These are phyloP conservation scores for Rhimphoctona megacephalus DNA, from an alignment of 2,888 invertebrate species.

Conservation along the genomic window DNA sequence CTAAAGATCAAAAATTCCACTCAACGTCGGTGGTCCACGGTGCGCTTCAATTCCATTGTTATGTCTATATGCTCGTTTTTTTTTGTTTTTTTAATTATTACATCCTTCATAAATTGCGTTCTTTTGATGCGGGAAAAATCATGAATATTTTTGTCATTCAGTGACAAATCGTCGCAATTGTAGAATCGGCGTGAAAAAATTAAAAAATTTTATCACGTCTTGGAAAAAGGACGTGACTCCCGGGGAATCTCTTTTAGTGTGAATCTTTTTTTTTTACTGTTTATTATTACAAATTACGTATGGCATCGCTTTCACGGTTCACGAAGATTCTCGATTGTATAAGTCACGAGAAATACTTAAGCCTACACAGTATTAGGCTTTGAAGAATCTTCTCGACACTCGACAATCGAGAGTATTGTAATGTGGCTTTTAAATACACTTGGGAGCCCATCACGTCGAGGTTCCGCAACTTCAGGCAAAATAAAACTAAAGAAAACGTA, in stretches of 20 bases:
- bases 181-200: slow-evolving; percentile 8
- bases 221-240: slow-evolving; percentile 60
- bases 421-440: slow-evolving; percentile 61
- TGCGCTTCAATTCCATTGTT: slow-evolving; percentile 10
- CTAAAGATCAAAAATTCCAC: not conserved
- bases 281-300: slow-evolving; percentile 29
- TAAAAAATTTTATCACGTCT: slow-evolving; percentile 47
- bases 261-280: slow-evolving; percentile 34
- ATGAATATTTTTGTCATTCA: slow-evolving; percentile 45
- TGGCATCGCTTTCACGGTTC: slow-evolving; percentile 58
- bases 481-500: not conserved
- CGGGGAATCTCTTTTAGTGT: slow-evolving; percentile 30
- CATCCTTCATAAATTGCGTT: not conserved
- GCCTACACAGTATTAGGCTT: slow-evolving; percentile 45
- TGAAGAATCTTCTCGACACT: slow-evolving; percentile 49
- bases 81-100: slow-evolving; percentile 14
- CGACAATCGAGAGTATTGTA: slow-evolving; percentile 59
- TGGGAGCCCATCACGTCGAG: slow-evolving; percentile 45
- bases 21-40: slow-evolving; percentile 48
- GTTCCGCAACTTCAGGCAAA: not conserved
- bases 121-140: not conserved
- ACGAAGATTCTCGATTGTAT: slow-evolving; percentile 45
- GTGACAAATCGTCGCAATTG: slow-evolving; percentile 30
- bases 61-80: slow-evolving; percentile 2
- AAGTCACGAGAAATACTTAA: slow-evolving; percentile 55